Evolutionary conservation across 2,113 vertebrate species (phyloP).

Genomic region (Anser brachyrhynchus): DNA sequence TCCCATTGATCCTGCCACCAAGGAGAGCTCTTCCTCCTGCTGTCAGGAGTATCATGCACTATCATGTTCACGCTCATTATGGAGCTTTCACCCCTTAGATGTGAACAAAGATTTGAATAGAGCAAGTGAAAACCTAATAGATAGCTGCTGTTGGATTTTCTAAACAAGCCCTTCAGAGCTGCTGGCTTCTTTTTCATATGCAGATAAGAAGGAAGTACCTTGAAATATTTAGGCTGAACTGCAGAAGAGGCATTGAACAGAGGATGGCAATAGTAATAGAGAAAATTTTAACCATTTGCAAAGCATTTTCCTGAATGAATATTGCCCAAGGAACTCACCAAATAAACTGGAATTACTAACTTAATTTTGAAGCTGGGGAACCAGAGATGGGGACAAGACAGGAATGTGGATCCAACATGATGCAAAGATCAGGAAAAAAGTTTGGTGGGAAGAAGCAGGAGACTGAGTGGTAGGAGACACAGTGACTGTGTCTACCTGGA

Average conservation of each 20-base stretch:
- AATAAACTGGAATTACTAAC: neutral
- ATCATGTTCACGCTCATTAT: neutral
- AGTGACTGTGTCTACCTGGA: neutral
- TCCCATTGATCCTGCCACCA: neutral
- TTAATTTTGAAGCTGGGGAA: neutral
- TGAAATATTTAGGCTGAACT: neutral
- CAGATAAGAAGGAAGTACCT: constrained; percentile 4
- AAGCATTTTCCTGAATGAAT: neutral
- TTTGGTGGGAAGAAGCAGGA: neutral
- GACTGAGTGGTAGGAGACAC: neutral
- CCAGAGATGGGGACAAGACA: neutral
- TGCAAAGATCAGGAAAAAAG: neutral
- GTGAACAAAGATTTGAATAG: neutral
- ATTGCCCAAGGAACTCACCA: neutral
- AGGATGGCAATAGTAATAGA: neutral
- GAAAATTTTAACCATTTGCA: neutral
- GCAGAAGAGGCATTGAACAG: neutral
- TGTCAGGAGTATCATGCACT: neutral
- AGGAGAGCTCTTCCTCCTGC: neutral
- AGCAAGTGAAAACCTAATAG: neutral
- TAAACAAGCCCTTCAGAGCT: neutral
- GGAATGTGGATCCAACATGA: neutral
- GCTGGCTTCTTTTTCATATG: neutral
- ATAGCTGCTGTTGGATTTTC: neutral
- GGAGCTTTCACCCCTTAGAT: neutral